Evolutionary conservation across 2,113 vertebrate genomes (phyloP), one percentile per base, ranked within the genome.

Genomic region (Salvelinus namaycush): DNA sequence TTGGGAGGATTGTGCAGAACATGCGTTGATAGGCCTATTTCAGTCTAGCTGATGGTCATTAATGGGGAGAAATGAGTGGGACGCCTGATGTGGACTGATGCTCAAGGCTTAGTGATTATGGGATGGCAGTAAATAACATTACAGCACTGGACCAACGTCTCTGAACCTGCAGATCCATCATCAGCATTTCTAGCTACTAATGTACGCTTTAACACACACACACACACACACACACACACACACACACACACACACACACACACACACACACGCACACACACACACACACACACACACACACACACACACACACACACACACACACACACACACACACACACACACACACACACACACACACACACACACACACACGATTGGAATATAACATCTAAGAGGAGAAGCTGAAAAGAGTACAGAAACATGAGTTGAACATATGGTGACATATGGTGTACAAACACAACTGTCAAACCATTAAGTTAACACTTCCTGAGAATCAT

Each of bases 31-130:
- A 24, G 70, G 20, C 12, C 54, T 71, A 54, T 89, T 88, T 73
- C 78, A 72, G 76, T 70, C 39, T 24, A 78, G 74, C 66, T 78
- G 72, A 24, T 62, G 18, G 59, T 5, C 75, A 72, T 80, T 77
- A 77, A 79, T 75, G 84, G 74, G 79, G 68, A 88, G 76, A 86
- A 82, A 72, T 76, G 75, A 86, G 77, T 49, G 69, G 76, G 68
- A 73, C 78, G 44, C 59, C 73, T 78, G 79, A 78, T 34, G 57
- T 64, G 27, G 51, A 70, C 71, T 29, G 70, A 81, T 72, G 51
- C 72, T 44, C 39, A 29, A 60, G 77, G 65, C 68, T 29, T 27
- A 5, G 74, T 26, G n/a, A 68, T 29, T n/a, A 34, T 68, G 73
- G 68, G 60, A 49, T 39, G 60, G 49, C 51, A 68, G 74, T 77